Evolutionary conservation across 2,888 invertebrate genomes (phyloP).

Genomic region (Glomeris marginata): DNA sequence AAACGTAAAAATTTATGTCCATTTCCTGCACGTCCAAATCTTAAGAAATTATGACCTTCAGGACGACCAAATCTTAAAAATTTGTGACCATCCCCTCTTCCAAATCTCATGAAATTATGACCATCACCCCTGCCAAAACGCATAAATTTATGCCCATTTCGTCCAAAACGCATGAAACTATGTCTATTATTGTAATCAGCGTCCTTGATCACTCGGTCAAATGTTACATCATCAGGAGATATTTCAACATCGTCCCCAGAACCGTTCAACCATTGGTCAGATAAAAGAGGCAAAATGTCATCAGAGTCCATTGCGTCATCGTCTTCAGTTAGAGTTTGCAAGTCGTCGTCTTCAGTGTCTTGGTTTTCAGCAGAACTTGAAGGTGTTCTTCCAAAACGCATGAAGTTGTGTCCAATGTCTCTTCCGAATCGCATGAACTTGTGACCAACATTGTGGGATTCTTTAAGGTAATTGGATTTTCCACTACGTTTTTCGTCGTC

Average conservation of each 20-base stretch:
- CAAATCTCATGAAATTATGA: constrained; percentile 14
- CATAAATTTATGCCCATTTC: constrained; percentile 9
- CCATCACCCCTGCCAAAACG: neutral
- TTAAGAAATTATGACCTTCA: constrained; percentile 8
- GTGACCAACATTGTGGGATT: neutral
- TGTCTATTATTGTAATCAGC: constrained; percentile 1
- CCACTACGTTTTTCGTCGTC: too few species aligned
- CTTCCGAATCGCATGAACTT: constrained; percentile 10
- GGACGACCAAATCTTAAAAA: constrained; percentile 11
- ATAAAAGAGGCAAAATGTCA: too few species aligned
- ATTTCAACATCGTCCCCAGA: too few species aligned
- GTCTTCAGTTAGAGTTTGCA: too few species aligned
- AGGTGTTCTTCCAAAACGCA: constrained; percentile 3
- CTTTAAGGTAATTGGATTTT: too few species aligned
- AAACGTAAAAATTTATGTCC: neutral
- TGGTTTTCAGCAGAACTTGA: neutral
- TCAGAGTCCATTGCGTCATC: too few species aligned
- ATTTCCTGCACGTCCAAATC: constrained; percentile 10
- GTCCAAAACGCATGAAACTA: constrained; percentile 9
- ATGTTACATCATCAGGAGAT: too few species aligned
- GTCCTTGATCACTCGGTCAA: too few species aligned
- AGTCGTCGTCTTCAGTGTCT: too few species aligned
- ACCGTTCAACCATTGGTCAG: too few species aligned
- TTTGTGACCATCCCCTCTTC: constrained; percentile 9
- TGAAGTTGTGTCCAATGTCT: constrained; percentile 8